Conservation (phyloP, 2,888 invertebrate genomes). For the Cryptocephalus primarius region DNA sequence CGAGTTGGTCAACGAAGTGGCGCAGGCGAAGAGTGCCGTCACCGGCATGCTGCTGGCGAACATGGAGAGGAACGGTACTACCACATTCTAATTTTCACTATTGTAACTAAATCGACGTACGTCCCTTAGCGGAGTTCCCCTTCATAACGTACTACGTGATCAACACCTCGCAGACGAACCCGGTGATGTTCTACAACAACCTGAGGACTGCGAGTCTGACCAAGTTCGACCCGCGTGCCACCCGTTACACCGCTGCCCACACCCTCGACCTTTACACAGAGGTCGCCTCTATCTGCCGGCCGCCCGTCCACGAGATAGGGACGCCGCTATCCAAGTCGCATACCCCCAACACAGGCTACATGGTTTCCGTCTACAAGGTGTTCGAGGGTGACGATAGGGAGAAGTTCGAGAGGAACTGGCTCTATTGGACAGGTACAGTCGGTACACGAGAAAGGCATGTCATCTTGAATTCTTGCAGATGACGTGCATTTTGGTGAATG, state of each 20-base stretch:
- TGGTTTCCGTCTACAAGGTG: slow-evolving; percentile 88
- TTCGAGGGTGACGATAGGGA: slow-evolving; percentile 91
- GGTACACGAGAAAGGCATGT: no score
- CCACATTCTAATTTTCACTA: not conserved
- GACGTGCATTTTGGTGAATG: no score
- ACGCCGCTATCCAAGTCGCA: slow-evolving; percentile 68
- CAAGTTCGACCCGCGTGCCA: slow-evolving; percentile 74
- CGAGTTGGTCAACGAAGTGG: slow-evolving; percentile 65
- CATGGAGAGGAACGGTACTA: slow-evolving; percentile 69
- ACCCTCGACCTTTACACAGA: slow-evolving; percentile 81
- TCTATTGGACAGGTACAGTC: slow-evolving; percentile 73
- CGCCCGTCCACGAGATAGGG: slow-evolving; percentile 69
- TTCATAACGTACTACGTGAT: slow-evolving; percentile 86
- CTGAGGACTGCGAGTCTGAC: slow-evolving; percentile 72
- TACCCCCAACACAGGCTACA: slow-evolving; percentile 75
- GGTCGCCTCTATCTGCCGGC: slow-evolving; percentile 83
- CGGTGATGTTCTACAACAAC: slow-evolving; percentile 74
- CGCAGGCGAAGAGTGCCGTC: slow-evolving; percentile 62
- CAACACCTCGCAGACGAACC: slow-evolving; percentile 78
- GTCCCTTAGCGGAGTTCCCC: slow-evolving; percentile 68
- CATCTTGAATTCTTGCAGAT: no score
- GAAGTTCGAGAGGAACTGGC: slow-evolving; percentile 86
- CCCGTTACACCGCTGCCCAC: slow-evolving; percentile 77
- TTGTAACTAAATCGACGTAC: not conserved
- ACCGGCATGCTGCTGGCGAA: slow-evolving; percentile 81